Percentiles rank a stretch among this genome's conserved stretches.
phyloP scores from a whole-genome alignment of 2,888 invertebrate genomes.

The Sylvicola cinctus region DNA sequence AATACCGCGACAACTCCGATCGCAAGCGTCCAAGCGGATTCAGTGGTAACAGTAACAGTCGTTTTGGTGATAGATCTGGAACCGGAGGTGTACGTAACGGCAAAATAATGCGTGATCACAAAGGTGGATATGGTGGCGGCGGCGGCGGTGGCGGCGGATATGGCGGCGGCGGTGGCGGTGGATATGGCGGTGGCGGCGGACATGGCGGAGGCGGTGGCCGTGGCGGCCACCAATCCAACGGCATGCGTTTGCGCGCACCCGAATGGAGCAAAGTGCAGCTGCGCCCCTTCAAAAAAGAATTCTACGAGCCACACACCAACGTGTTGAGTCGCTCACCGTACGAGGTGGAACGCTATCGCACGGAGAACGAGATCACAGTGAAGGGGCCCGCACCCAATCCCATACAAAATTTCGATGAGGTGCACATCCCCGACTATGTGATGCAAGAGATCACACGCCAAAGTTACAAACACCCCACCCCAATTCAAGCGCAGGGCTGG shows the following conservation, averaged over 20 bases:
- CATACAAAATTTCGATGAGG: conserved; percentile 59
- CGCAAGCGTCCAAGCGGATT: conserved; percentile 44
- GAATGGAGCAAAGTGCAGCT: conserved; percentile 32
- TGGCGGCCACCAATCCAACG: conserved; percentile 18
- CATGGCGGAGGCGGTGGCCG: conserved; percentile 13
- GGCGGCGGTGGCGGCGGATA: conserved; percentile 5
- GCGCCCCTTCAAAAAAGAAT: conserved; percentile 61
- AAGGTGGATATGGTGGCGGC: conserved; percentile 4
- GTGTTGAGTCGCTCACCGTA: conserved; percentile 36
- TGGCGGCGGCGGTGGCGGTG: conserved; percentile 4
- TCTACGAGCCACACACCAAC: conserved; percentile 51
- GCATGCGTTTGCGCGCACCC: conserved; percentile 30
- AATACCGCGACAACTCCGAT: no score
- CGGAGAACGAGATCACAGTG: conserved; percentile 48
- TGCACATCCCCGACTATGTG: conserved; percentile 55
- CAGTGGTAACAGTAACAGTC: conserved; percentile 65
- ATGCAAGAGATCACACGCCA: conserved; percentile 37
- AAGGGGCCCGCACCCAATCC: conserved; percentile 57
- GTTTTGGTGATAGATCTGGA: no score
- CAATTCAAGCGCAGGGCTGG: conserved; percentile 74
- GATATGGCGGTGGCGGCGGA: conserved; percentile 3
- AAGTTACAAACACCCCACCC: conserved; percentile 55
- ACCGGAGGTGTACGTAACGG: no score
- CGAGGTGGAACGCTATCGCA: conserved; percentile 47
- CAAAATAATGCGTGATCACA: conserved; percentile 5